Evolutionary conservation across 2,797 vertebrate species (phyloP).

Genomic region (Cyclura pinguis): DNA sequence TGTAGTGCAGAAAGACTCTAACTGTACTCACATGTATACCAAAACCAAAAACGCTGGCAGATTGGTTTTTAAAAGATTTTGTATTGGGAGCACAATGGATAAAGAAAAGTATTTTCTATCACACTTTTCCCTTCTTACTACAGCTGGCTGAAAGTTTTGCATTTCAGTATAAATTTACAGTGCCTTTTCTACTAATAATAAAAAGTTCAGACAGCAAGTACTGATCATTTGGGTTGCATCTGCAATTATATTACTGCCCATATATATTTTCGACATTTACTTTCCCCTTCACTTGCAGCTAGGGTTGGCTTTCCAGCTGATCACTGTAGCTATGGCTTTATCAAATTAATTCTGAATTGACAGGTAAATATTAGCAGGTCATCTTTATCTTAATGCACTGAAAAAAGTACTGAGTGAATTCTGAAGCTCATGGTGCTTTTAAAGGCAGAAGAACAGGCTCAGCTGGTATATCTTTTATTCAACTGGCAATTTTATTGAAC

Average conservation of each 20-base stretch:
- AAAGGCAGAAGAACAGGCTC: not conserved
- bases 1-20: too few relatives aligned
- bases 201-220: not conserved
- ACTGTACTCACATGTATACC: not conserved
- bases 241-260: too few relatives aligned
- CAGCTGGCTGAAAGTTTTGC: not conserved
- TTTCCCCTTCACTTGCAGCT: not conserved
- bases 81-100: not conserved
- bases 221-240: not conserved
- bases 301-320: not conserved
- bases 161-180: not conserved
- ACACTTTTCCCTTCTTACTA: not conserved
- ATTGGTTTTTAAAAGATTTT: not conserved
- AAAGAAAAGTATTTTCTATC: not conserved
- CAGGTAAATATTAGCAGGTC: not conserved
- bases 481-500: too few relatives aligned
- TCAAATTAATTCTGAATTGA: not conserved
- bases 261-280: too few relatives aligned
- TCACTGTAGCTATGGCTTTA: not conserved
- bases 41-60: not conserved
- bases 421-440: not conserved
- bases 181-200: not conserved
- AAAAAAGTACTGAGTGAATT: not conserved
- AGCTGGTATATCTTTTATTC: not conserved
- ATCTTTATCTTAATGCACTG: not conserved